Base-by-base conservation (phyloP, 2,888 invertebrate genomes). In the Polydrusus cervinus region DNA sequence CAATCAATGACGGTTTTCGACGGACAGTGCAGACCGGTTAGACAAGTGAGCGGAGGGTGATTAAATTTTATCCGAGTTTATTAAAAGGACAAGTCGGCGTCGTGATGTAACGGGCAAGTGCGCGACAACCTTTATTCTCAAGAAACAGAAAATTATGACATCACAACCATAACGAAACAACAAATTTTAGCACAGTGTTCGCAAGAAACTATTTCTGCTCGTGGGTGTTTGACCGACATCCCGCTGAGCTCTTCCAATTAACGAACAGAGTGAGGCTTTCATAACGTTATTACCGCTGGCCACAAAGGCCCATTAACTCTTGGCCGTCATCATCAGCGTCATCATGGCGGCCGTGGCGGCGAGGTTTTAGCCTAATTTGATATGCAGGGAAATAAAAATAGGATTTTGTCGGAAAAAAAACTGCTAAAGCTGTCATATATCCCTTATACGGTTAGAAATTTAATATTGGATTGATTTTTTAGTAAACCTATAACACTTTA, bases 231-330 rank as follows among this genome's bases (percentile, higher is more conserved):
- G 40, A 53, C 43, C 47, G 73, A 30, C 74, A 18, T 57, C 74
- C 74, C 74, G 68, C 43, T 34, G 74, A 64, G 74, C 47, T 69
- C 64, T 74, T 64, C 74, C 69, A 74, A 74, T 74, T 74, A 73
- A 68, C 74, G 74, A 64, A 57, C 74, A 74, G 78, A 78, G 70
- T 69, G 79, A 78, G 79, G 79, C 81, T 78, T 81, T 81, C 81
- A 81, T 82, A 81, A 81, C 81, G 80, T 81, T 82, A 82, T 80
- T 82, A 81, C 80, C 77, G 78, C 77, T 77, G 79, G 80, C 83
- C 83, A 83, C 82, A 83, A 82, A 83, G 83, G 82, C 79, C 82
- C 82, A 83, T 83, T 83, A 83, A 83, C 83, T 83, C 83, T 83
- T 82, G 81, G 82, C 74, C 68, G 74, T 69, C 74, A 74, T 69